A percentile compares a stretch with the other conserved stretches of the same genome.
phyloP scores from a whole-genome alignment of 2,888 invertebrate species.

The Conomelus anceps region DNA sequence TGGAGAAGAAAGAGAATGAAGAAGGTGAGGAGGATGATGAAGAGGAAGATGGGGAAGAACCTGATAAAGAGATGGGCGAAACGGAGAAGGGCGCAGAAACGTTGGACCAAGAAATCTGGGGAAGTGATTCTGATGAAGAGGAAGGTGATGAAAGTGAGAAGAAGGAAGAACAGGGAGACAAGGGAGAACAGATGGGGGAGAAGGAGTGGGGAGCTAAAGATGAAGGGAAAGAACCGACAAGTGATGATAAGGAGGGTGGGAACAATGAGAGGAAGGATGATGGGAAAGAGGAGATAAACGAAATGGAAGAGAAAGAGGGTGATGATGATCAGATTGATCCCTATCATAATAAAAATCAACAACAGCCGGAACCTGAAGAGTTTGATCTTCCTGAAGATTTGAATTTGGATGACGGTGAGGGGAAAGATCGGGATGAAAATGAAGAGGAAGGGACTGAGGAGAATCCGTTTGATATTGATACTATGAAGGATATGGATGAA shows the following conservation, averaged over 20 bases:
- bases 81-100: slow-evolving; percentile 79
- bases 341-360: slow-evolving; percentile 66
- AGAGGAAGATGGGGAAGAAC: slow-evolving; percentile 65
- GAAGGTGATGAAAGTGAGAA: slow-evolving; percentile 54
- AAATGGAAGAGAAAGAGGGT: slow-evolving; percentile 71
- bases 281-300: slow-evolving; percentile 65
- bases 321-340: slow-evolving; percentile 79
- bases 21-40: slow-evolving; percentile 56
- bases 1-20: slow-evolving; percentile 58
- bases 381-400: slow-evolving; percentile 84
- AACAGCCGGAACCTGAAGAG: slow-evolving; percentile 73
- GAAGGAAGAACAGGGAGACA: slow-evolving; percentile 53
- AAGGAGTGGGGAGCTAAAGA: slow-evolving; percentile 73
- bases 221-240: slow-evolving; percentile 47
- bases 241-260: slow-evolving; percentile 50
- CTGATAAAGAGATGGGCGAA: slow-evolving; percentile 96
- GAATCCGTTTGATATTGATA: slow-evolving; percentile 80
- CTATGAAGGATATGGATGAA: slow-evolving; percentile 56
- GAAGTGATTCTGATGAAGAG: slow-evolving; percentile 67
- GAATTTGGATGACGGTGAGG: slow-evolving; percentile 66
- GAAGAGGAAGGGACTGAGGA: slow-evolving; percentile 68
- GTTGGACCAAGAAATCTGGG: slow-evolving; percentile 51
- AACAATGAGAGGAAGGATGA: slow-evolving; percentile 50
- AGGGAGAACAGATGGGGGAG: slow-evolving; percentile 55
- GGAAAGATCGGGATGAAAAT: slow-evolving; percentile 53